Evolutionary conservation across 2,888 invertebrate genomes (phyloP), one percentile per base, ranked within the genome.

Genomic region (Drosophila silvestris): DNA sequence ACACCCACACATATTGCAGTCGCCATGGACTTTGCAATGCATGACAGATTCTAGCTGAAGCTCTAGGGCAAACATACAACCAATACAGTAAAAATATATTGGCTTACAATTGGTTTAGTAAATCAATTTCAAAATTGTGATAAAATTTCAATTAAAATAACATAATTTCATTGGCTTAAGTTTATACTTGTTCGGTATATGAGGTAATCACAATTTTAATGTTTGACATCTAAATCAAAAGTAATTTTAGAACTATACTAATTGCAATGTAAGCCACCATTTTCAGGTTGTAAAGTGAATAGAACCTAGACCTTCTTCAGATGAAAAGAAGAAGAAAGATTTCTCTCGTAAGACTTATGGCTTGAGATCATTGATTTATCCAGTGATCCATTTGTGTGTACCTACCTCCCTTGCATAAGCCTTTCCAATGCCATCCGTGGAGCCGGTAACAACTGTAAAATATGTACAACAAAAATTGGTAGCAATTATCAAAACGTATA

Each of bases 361-460:
- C 7, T 12, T 7, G 22, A 47, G 19, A 12, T 59, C 33, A 35
- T 14, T 57, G 28, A n/a, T 30, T 16, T 10, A 5, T n/a, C 14
- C 39, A 28, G 41, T n/a, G 14, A n/a, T 28, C 35, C 56, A 28
- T 14, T 28, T 57, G 19, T 28, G 56, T 39, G 30, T 71, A 89
- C 92, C 90, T 93, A 96, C 96, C 92, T 96, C 95, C 92, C 95
- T 95, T 0, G 97, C 97, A 90, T 97, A 98, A 28, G 97, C 96
- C 93, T 97, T 97, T 77, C 98, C 98, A 75, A 98, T 96, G 5
- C 98, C 98, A 94, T 98, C 98, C 0, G 98, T 98, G 19, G 97
- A 96, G 16, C 98, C 98, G 22, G 98, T 98, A 19, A 98, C 94
- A 85, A 98, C 97, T 97, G 94, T 54, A 96, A 91, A 14, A 58